Evolutionary conservation across 2,888 invertebrate genomes (phyloP).

Genomic region (Trissonchulus sp.): DNA sequence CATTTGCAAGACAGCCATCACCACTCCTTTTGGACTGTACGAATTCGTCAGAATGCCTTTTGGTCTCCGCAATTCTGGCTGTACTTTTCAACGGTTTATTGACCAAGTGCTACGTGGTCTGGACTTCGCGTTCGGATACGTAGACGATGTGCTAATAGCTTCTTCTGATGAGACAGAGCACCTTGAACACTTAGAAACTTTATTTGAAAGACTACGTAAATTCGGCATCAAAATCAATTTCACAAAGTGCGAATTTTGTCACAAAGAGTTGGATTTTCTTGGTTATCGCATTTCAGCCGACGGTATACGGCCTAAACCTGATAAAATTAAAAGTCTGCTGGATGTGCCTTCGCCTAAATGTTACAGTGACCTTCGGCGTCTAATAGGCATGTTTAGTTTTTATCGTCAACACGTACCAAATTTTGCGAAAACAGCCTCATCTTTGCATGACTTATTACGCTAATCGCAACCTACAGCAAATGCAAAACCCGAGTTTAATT

Average conservation of each 20-base stretch:
- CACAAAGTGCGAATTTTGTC: not conserved
- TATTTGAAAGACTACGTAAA: not conserved
- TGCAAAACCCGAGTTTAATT: not conserved
- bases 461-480: not conserved
- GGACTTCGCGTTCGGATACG: not conserved
- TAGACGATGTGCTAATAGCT: not conserved
- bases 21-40: conserved; percentile 20
- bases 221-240: not conserved
- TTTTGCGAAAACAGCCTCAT: not conserved
- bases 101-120: conserved; percentile 12
- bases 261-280: not conserved
- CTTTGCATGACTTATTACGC: not conserved
- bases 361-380: not conserved
- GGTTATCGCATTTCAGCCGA: not conserved
- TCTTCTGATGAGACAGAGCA: too few relatives aligned
- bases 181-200: too few relatives aligned
- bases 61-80: not conserved
- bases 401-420: not conserved
- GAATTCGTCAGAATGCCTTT: conserved; percentile 17
- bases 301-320: not conserved
- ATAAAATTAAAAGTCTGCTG: not conserved
- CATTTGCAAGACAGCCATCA: conserved; percentile 25
- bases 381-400: conserved; percentile 1
- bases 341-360: not conserved
- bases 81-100: conserved; percentile 10